phyloP scores from a whole-genome alignment of 1,140 invertebrate species.

The Ptiloglossa arizonensis region DNA sequence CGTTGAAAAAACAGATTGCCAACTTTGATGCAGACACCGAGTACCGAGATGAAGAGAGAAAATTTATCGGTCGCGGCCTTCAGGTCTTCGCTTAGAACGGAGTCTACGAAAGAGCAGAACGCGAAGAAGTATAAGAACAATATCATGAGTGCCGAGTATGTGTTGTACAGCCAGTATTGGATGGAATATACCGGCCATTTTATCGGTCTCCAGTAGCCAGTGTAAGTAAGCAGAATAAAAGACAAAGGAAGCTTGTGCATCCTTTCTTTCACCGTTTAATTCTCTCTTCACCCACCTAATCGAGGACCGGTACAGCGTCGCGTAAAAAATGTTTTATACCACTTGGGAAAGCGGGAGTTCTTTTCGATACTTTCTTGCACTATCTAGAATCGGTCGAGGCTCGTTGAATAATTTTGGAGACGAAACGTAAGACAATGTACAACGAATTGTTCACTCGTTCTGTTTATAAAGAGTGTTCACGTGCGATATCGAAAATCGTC shows the following conservation, averaged over 20 bases:
- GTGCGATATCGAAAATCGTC: not conserved
- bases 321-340: no score
- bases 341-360: no score
- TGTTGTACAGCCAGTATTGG: constrained; percentile 37
- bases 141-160: constrained; percentile 48
- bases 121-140: constrained; percentile 23
- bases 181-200: constrained; percentile 24
- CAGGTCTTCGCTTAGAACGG: constrained; percentile 28
- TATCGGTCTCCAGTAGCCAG: constrained; percentile 54
- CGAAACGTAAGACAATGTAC: no score
- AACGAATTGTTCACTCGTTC: no score
- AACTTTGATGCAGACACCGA: constrained; percentile 52
- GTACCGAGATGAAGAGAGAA: constrained; percentile 48
- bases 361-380: no score
- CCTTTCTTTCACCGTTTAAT: not conserved
- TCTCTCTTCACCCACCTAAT: no score
- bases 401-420: no score
- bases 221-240: constrained; percentile 40
- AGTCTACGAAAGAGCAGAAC: constrained; percentile 41
- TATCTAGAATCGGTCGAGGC: no score
- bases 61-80: constrained; percentile 47
- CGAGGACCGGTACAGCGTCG: no score
- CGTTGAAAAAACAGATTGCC: constrained; percentile 43
- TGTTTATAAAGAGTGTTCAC: not conserved
- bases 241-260: constrained; percentile 56